Evolutionary conservation across 2,797 vertebrate species (phyloP).

Genomic region (Alcedo atthis): DNA sequence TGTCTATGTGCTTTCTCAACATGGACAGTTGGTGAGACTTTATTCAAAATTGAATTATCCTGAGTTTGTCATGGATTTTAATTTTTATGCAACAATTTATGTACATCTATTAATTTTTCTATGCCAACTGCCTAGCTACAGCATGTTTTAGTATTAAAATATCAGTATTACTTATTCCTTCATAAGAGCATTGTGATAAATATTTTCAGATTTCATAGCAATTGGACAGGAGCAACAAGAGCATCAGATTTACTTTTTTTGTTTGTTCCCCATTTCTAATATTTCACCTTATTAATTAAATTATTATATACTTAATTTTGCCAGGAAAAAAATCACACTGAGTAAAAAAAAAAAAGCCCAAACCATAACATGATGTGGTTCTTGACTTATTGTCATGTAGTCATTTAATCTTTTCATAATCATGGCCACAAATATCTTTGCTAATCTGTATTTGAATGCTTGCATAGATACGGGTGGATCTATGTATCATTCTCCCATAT

Average conservation of each 20-base stretch:
- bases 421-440: neutral
- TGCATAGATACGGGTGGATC: neutral
- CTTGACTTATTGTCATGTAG: neutral
- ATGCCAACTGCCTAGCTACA: neutral
- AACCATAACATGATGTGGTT: neutral
- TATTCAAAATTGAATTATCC: neutral
- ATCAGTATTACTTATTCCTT: neutral
- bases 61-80: neutral
- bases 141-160: neutral
- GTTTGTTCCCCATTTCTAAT: neutral
- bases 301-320: neutral
- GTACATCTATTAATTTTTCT: neutral
- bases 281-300: neutral
- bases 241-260: neutral
- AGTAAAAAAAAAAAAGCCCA: rapidly evolving
- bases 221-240: neutral
- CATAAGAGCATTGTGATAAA: neutral
- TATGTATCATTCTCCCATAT: neutral
- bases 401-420: neutral
- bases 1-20: neutral
- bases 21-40: neutral
- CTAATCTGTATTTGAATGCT: neutral
- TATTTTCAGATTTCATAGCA: neutral
- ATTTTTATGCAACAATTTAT: neutral
- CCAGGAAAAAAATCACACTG: neutral